Evolutionary conservation across 2,797 vertebrate genomes (phyloP).

Genomic region (Neopelma chrysocephalum): DNA sequence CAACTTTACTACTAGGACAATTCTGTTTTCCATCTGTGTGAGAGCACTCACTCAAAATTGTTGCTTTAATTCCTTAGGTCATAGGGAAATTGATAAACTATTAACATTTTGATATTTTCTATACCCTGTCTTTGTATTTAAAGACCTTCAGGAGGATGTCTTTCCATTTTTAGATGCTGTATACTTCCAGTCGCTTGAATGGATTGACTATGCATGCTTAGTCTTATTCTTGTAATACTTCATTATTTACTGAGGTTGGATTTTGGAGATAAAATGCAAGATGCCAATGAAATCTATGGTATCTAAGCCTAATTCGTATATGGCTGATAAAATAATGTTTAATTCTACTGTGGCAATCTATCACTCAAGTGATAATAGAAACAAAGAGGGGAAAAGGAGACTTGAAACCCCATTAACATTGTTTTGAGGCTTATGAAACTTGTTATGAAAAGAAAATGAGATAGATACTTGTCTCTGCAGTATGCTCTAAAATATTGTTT

Average conservation of each 20-base stretch:
- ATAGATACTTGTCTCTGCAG: not conserved
- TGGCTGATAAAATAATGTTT: not conserved
- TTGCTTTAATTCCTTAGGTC: not conserved
- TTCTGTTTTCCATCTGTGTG: not conserved
- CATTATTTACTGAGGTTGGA: slow-evolving; percentile 14
- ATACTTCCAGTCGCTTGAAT: not conserved
- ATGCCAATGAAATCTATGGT: not conserved
- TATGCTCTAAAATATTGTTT: not conserved
- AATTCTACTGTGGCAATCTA: not conserved
- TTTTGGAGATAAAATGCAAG: slow-evolving; percentile 7
- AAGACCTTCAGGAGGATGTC: not conserved
- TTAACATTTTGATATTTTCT: not conserved
- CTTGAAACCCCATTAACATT: not conserved
- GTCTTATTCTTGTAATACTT: not conserved
- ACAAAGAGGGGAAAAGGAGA: not conserved
- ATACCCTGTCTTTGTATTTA: not conserved
- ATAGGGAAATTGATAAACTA: not conserved
- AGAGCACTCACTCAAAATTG: not conserved
- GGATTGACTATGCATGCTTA: not conserved
- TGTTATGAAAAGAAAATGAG: not conserved
- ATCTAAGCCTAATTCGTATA: not conserved
- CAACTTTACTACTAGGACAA: slow-evolving; percentile 10
- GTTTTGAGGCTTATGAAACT: not conserved
- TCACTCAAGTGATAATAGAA: not conserved
- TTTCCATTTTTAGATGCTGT: not conserved